Base-by-base conservation (phyloP, 2,888 invertebrate species). In the Cheilosia scutellata region DNA sequence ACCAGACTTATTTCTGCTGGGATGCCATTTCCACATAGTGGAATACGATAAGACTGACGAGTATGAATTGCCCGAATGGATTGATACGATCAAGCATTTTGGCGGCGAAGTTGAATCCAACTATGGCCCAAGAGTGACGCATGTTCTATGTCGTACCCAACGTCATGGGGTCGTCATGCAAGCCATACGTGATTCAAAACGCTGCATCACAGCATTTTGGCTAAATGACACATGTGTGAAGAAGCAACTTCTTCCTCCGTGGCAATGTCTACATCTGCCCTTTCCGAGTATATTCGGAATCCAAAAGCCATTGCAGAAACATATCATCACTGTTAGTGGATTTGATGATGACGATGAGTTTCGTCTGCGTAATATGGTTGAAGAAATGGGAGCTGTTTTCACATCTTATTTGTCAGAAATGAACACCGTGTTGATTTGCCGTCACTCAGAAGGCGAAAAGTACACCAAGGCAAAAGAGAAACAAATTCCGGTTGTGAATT, bases 221-320 rank as follows among this genome's bases (percentile, higher is more conserved):
- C 93, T 99, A 40, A 98, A 97, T 80, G 99, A 99, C 92, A 96
- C 97, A 5, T 95, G 99, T 89, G 91, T 95, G 27, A 95, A 96
- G 62, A 96, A 97, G 89, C 96, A 96, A 89, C 95, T 99, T 89
- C 93, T 96, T 68, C 97, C 98, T 0, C 99, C 99, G 0, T 98
- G 97, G 96, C 96, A 97, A 89, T 97, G 98, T 11, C 93, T 98
- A 57, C 99, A 99, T 93, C 94, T 99, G 89, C 99, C 99, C 9
- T 94, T 95, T 76, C 95, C 96, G 89, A 94, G 93, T 89, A 91
- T 91, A 65, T 95, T 94, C 89, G 93, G 94, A 57, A 93, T 94
- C 72, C 96, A 96, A 87, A 94, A 95, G 3, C 97, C 97, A 11
- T 95, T 96, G 27, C 92, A 93, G 0, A 95, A 95, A 89, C 96